phyloP scores from a whole-genome alignment of 64 coral and sea anemone genomes.

The Exaiptasia diaphana region DNA sequence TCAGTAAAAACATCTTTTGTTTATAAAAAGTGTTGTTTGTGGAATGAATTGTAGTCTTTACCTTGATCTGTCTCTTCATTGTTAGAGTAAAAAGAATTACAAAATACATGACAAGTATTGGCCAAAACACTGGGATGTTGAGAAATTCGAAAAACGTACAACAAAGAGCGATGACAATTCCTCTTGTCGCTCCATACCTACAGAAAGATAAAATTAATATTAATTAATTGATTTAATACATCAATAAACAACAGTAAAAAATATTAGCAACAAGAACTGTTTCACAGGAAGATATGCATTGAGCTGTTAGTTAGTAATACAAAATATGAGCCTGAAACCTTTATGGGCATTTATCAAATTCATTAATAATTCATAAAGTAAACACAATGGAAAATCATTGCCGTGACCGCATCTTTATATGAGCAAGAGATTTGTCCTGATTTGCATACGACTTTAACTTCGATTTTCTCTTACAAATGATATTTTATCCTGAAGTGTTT shows the following conservation, averaged over 20 bases:
- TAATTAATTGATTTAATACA: background rate
- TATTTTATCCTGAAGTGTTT: constrained; percentile 38
- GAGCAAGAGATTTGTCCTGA: background rate
- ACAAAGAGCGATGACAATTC: constrained; percentile 68
- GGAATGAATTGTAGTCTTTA: constrained; percentile 21
- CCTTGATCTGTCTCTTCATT: constrained; percentile 99
- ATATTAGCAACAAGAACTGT: too few relatives aligned
- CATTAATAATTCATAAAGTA: constrained; percentile 72
- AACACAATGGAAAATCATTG: constrained; percentile 73
- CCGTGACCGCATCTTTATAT: constrained; percentile 72
- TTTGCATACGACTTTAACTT: background rate
- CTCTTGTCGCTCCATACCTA: constrained; percentile 89
- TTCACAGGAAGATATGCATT: too few relatives aligned
- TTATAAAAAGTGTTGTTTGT: background rate
- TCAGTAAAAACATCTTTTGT: too few relatives aligned
- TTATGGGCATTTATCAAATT: too few relatives aligned
- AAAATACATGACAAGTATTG: constrained; percentile 98
- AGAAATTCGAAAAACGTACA: constrained; percentile 99
- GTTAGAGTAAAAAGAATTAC: constrained; percentile 92
- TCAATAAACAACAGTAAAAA: too few relatives aligned
- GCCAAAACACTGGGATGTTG: constrained; percentile 99
- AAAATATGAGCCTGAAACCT: too few relatives aligned
- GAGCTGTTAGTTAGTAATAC: too few relatives aligned
- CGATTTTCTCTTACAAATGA: background rate
- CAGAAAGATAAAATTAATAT: background rate